These are phyloP conservation scores for Peromyscus melanophrys DNA, from an alignment of 2,797 vertebrate species.

Conservation along the genomic window DNA sequence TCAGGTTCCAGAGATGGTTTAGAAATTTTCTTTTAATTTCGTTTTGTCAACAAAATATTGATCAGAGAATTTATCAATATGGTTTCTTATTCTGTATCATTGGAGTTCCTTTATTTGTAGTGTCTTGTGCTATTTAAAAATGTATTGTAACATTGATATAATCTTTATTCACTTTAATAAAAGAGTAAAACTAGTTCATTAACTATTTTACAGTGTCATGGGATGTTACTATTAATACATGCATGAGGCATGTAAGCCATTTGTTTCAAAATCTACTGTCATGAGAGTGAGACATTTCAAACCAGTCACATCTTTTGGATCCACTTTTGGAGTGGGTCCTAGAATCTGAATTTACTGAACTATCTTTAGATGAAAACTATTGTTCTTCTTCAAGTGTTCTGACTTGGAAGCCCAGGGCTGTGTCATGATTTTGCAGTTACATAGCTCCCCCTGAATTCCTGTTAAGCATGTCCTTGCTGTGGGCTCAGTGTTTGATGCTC, in stretches of 20 bases:
- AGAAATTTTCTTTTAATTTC: background rate
- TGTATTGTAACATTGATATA: background rate
- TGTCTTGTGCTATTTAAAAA: background rate
- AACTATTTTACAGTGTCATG: background rate
- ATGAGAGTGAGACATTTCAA: background rate
- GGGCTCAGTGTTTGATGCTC: background rate
- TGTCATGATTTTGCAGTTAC: background rate
- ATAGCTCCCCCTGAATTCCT: background rate
- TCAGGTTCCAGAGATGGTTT: background rate
- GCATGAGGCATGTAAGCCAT: background rate
- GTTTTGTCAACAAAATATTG: background rate
- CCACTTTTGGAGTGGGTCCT: background rate
- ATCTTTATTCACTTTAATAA: slow-evolving; percentile 5
- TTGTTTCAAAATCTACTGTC: background rate
- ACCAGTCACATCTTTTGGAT: background rate
- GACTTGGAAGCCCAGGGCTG: no score
- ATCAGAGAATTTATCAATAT: background rate
- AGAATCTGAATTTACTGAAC: background rate
- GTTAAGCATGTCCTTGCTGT: background rate
- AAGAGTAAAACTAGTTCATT: slow-evolving; percentile 5
- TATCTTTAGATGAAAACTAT: background rate
- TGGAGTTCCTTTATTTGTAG: background rate
- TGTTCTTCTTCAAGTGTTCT: background rate
- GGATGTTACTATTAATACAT: background rate
- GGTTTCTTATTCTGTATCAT: background rate